Evolutionary conservation across 2,113 vertebrate species (phyloP).

Genomic region (Triplophysa siluroides): DNA sequence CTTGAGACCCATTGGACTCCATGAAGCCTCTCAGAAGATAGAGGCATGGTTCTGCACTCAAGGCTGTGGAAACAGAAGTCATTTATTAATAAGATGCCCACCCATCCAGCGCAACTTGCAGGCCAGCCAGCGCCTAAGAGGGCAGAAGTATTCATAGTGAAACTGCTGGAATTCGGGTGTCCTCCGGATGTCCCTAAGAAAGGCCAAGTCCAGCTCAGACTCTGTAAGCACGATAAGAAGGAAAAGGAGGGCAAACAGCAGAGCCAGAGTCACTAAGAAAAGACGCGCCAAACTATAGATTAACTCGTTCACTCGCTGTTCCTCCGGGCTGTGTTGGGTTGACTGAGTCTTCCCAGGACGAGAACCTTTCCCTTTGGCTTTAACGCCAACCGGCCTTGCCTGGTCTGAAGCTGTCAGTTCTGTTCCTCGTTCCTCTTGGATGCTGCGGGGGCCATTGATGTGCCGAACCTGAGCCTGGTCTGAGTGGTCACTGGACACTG

Average conservation of each 20-base stretch:
- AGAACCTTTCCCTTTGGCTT: constrained; percentile 73
- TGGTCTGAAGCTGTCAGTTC: constrained; percentile 67
- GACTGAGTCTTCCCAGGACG: constrained; percentile 65
- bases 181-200: constrained; percentile 96
- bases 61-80: constrained; percentile 48
- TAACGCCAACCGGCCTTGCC: constrained; percentile 61
- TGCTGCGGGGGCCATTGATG: constrained; percentile 84
- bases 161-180: constrained; percentile 97
- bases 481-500: constrained; percentile 84
- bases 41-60: background rate
- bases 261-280: constrained; percentile 91
- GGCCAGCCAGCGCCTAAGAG: constrained; percentile 96
- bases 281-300: constrained; percentile 91
- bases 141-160: constrained; percentile 98
- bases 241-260: constrained; percentile 91
- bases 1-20: no score
- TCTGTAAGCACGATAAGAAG: constrained; percentile 95
- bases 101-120: constrained; percentile 93
- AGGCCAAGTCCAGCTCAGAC: constrained; percentile 94
- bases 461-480: constrained; percentile 82
- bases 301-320: constrained; percentile 91
- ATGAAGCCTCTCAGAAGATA: constrained; percentile 5
- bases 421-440: constrained; percentile 83
- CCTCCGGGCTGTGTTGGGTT: constrained; percentile 62
- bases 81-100: constrained; percentile 87